These are phyloP conservation scores for Cyprinodon tularosa DNA, from an alignment of 2,113 vertebrate species.

Conservation along the genomic window DNA sequence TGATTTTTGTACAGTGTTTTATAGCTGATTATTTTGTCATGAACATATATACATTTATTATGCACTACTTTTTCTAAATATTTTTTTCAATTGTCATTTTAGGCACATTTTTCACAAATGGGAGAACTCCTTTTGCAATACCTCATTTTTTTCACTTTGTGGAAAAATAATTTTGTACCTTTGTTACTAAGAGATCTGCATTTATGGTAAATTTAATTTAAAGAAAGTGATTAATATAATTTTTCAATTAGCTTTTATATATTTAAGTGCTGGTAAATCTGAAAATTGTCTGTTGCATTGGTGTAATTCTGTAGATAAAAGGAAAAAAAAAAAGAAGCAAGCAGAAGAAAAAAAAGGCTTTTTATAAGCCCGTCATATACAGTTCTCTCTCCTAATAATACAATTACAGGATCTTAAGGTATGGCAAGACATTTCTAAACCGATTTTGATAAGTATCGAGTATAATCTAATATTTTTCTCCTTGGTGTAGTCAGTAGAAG, in stretches of 20 bases:
- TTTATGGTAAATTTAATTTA: constrained; percentile 97
- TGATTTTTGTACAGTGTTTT: constrained; percentile 99
- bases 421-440: constrained; percentile 80
- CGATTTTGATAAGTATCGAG: constrained; percentile 80
- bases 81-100: constrained; percentile 99
- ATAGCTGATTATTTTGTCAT: constrained; percentile 99
- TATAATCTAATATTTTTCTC: constrained; percentile 78
- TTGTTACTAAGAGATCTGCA: constrained; percentile 99
- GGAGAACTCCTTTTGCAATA: constrained; percentile 99
- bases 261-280: constrained; percentile 99
- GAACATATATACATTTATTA: constrained; percentile 99
- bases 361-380: constrained; percentile 86
- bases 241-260: constrained; percentile 99
- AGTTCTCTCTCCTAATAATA: constrained; percentile 89
- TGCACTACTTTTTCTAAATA: constrained; percentile 99
- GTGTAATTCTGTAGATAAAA: constrained; percentile 95
- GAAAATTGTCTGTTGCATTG: constrained; percentile 90
- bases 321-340: constrained; percentile 80
- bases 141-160: constrained; percentile 99
- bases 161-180: constrained; percentile 99
- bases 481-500: constrained; percentile 74
- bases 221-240: constrained; percentile 99
- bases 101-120: constrained; percentile 99
- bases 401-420: constrained; percentile 92
- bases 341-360: constrained; percentile 83